These are phyloP conservation scores for Dolichoris vasculosae DNA, from an alignment of 1,140 invertebrate species.

Conservation along the genomic window DNA sequence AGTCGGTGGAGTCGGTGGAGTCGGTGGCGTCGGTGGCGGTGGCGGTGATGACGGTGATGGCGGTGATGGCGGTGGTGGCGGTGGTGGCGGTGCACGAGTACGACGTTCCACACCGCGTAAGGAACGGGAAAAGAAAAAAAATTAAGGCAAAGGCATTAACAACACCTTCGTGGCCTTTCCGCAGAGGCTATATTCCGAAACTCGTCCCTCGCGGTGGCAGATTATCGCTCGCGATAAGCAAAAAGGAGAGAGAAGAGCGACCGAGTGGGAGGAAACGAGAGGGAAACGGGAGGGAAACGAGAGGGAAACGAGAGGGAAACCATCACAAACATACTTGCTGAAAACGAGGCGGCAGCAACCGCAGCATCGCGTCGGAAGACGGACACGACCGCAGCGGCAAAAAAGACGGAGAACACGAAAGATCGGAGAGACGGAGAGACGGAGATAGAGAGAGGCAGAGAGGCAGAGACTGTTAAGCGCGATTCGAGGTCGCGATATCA, in stretches of 20 bases:
- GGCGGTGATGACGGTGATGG: too few species aligned
- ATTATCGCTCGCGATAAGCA: constrained; percentile 48
- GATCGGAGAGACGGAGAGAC: neutral
- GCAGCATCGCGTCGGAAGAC: constrained; percentile 3
- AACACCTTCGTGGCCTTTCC: constrained; percentile 50
- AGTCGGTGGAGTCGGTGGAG: neutral
- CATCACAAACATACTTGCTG: constrained; percentile 49
- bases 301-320: neutral
- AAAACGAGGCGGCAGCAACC: constrained; percentile 37
- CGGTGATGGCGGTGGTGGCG: too few species aligned
- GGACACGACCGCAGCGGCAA: constrained; percentile 24
- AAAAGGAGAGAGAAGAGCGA: constrained; percentile 26
- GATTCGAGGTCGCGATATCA: constrained; percentile 46
- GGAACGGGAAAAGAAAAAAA: constrained; percentile 1
- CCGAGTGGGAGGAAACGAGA: neutral
- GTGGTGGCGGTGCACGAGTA: neutral
- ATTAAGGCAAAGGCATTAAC: constrained; percentile 35
- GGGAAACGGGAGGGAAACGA: neutral
- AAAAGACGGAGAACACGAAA: constrained; percentile 27
- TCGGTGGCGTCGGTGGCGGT: neutral
- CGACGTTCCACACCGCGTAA: neutral
- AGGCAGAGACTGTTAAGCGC: neutral
- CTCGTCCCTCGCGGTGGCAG: constrained; percentile 50
- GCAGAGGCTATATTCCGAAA: constrained; percentile 43
- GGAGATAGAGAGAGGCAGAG: constrained; percentile 4